Evolutionary conservation across 2,113 vertebrate genomes (phyloP), one percentile per base, ranked within the genome.

Genomic region (Aspidoscelis tigris): DNA sequence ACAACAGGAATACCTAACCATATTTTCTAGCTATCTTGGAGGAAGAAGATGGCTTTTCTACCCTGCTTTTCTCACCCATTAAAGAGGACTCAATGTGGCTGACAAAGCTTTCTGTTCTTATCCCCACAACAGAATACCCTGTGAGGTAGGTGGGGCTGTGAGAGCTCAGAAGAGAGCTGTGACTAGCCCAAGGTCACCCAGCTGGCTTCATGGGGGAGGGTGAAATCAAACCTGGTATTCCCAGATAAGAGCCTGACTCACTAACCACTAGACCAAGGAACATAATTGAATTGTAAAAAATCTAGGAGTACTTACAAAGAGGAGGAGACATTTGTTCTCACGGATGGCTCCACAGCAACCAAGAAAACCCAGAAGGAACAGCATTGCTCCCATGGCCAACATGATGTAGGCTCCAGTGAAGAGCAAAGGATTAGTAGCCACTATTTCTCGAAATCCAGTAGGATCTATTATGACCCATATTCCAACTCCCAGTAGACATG

Each of bases 281-380:
- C 33, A 33, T 33, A 33, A 78, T 58, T 12, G 18, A 87, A 76
- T 43, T 5, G 43, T 21, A 16, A 79, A 11, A 20, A 61, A 0
- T 14, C 16, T 2, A 43, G 50, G 24, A 55, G 4, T 92, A 98
- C 98, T 97, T 95, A 99, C 98, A 72, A 98, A 97, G 2, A 99
- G 95, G 86, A 99, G 97, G 50, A 99, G 97, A 88, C 97, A 97
- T 89, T 97, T 98, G 95, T 97, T 99, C 95, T 99, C 98, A 0
- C 98, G 95, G 92, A 98, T 96, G 80, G 98, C 97, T 9, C 98
- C 98, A 0, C 97, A 99, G 96, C 98, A 99, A 92, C 98, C 98
- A 9, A 99, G 96, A 93, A 99, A 99, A 65, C 98, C 98, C 8
- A 99, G 97, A 88, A 99, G 96, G 71, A 98, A 98, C 6, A 99